phyloP scores from a whole-genome alignment of 2,888 invertebrate genomes.

The Conchocele bisecta region DNA sequence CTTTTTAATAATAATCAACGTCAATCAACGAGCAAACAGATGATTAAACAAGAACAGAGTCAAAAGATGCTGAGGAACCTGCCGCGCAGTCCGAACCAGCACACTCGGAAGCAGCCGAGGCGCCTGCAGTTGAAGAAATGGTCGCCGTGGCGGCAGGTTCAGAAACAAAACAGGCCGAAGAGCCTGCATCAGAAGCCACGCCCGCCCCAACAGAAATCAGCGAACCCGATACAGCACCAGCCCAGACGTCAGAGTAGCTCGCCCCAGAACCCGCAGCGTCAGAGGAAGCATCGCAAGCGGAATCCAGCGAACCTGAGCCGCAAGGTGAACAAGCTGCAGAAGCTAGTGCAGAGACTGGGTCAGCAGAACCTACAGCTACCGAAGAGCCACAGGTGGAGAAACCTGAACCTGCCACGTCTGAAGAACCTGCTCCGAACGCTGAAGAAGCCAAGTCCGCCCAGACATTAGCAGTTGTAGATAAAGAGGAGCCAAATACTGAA shows the following conservation, averaged over 20 bases:
- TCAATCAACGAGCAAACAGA: background rate
- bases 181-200: background rate
- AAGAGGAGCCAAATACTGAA: too few species aligned
- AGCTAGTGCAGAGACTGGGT: background rate
- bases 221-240: background rate
- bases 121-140: background rate
- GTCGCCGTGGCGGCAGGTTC: background rate
- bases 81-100: background rate
- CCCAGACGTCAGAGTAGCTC: background rate
- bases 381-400: background rate
- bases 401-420: background rate
- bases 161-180: background rate
- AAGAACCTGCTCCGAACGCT: background rate
- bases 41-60: background rate
- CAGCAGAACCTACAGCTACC: background rate
- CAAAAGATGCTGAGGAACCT: background rate
- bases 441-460: too few species aligned
- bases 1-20: too few species aligned
- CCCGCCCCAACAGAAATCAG: background rate
- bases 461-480: too few species aligned
- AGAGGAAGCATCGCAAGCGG: background rate
- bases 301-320: background rate
- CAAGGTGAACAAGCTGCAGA: too few species aligned
- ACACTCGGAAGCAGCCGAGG: background rate
- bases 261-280: background rate